Evolutionary conservation across 2,113 vertebrate genomes (phyloP).

Genomic region (Aspiorhynchus laticeps): DNA sequence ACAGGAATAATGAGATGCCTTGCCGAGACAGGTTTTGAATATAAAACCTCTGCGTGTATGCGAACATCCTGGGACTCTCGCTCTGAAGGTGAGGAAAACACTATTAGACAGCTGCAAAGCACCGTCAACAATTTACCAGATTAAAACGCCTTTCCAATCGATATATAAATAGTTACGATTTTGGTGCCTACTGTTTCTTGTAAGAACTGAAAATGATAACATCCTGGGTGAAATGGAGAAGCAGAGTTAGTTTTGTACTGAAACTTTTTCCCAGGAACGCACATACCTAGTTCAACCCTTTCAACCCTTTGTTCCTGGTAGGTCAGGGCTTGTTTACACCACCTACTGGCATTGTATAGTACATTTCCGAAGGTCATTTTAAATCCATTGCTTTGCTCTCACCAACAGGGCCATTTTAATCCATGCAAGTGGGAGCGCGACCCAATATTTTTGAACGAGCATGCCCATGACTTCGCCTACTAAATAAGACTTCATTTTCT

Average conservation of each 20-base stretch:
- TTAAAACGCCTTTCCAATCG: slow-evolving; percentile 56
- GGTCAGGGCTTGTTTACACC: slow-evolving; percentile 17
- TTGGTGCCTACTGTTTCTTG: slow-evolving; percentile 41
- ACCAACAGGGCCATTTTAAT: not conserved
- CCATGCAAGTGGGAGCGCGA: not conserved
- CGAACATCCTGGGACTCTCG: slow-evolving; percentile 60
- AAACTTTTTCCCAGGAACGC: not conserved
- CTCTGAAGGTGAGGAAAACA: slow-evolving; percentile 65
- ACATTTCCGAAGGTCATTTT: not conserved
- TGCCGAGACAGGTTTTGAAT: slow-evolving; percentile 59
- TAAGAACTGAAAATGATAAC: slow-evolving; percentile 49
- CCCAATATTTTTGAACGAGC: slow-evolving; percentile 1
- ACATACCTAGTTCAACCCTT: not conserved
- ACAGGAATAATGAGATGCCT: slow-evolving; percentile 61
- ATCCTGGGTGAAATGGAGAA: slow-evolving; percentile 36
- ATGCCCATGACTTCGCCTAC: not conserved
- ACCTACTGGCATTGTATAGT: not conserved
- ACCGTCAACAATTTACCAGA: slow-evolving; percentile 61
- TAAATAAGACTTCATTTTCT: slow-evolving; percentile 6
- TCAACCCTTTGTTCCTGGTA: not conserved
- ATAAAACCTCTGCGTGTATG: slow-evolving; percentile 56
- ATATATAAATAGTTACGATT: slow-evolving; percentile 56
- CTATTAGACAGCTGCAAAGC: slow-evolving; percentile 63
- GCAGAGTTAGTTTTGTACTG: not conserved
- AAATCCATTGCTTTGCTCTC: not conserved